Percentiles rank a stretch among this genome's conserved stretches.
Conservation (phyloP, 2,888 invertebrate genomes). For the Periphyllus acericola region DNA sequence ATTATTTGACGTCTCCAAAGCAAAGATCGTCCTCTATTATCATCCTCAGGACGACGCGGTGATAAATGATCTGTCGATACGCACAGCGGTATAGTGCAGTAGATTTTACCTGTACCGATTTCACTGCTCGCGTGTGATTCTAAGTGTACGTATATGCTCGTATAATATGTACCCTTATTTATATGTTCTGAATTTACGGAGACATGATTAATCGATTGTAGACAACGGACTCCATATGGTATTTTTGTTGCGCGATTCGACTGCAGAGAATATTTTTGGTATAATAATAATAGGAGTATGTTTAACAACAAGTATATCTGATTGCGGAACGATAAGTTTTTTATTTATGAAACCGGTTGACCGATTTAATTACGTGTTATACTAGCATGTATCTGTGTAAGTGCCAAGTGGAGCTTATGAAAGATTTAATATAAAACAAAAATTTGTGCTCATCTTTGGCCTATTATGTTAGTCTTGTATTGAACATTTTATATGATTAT, state of each 20-base stretch:
- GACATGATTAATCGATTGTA: slow-evolving; percentile 41
- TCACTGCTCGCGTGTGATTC: slow-evolving; percentile 1
- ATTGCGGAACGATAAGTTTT: background rate
- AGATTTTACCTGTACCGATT: background rate
- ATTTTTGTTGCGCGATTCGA: background rate
- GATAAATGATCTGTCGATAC: slow-evolving; percentile 42
- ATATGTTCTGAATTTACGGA: background rate
- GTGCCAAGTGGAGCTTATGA: background rate
- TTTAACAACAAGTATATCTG: background rate
- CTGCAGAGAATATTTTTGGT: background rate
- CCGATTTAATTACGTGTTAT: background rate
- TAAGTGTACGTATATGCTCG: background rate
- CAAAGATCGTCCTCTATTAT: slow-evolving; percentile 43
- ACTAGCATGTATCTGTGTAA: background rate
- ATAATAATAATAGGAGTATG: too few relatives aligned
- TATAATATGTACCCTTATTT: background rate
- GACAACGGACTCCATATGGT: background rate
- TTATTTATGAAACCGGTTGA: slow-evolving; percentile 11
- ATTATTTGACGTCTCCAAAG: slow-evolving; percentile 43
- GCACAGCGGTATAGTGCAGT: background rate
- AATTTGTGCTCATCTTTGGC: background rate
- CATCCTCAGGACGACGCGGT: slow-evolving; percentile 27
- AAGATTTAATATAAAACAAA: slow-evolving; percentile 10
- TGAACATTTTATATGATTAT: background rate
- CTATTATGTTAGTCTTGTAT: background rate